Evolutionary conservation across 2,797 vertebrate genomes (phyloP), one percentile per base, ranked within the genome.

Genomic region (Meda fulgida): DNA sequence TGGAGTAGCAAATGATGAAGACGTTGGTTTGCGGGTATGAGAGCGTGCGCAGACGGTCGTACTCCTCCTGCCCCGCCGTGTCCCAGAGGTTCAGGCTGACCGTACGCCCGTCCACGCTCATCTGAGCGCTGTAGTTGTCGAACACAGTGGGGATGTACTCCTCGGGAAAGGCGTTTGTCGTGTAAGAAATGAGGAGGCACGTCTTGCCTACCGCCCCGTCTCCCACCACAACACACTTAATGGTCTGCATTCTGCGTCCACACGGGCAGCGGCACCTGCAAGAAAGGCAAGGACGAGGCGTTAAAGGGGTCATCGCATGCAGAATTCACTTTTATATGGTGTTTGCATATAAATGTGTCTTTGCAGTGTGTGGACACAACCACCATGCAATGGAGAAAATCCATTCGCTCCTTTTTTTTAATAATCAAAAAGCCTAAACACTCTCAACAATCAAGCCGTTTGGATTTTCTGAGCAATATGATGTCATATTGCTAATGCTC

Each of bases 61-160:
- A 98, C 78, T 98, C 97, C 92, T 99, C 97, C 87, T 99, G 97
- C 26, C 97, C 97, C 0, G 97, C 97, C 1, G 97, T 98, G 95
- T 98, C 97, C 98, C 97, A 99, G 87, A 98, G 91, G 76, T 98
- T 97, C 85, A 98, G 96, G 93, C 97, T 98, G 87, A 99, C 94
- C 2, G 96, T 96, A 91, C 97, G 95, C 58, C 97, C 96, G 16
- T 99, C 97, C 51, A 99, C 97, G 0, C 96, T 97, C 95, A 97
- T 98, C 90, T 99, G 97, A 55, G 97, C 95, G 0, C 97, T 98
- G 92, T 97, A 98, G 93, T 98, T 99, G 94, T 98, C 97, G 78
- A 99, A 99, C 79, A 98, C 97, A 0, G 97, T 98, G 38, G 97
- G 97, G 87, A 98, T 97, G 89, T 98, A 98, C 90, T 98, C 97